phyloP scores from a whole-genome alignment of 2,113 vertebrate genomes.

The Hassar affinis region DNA sequence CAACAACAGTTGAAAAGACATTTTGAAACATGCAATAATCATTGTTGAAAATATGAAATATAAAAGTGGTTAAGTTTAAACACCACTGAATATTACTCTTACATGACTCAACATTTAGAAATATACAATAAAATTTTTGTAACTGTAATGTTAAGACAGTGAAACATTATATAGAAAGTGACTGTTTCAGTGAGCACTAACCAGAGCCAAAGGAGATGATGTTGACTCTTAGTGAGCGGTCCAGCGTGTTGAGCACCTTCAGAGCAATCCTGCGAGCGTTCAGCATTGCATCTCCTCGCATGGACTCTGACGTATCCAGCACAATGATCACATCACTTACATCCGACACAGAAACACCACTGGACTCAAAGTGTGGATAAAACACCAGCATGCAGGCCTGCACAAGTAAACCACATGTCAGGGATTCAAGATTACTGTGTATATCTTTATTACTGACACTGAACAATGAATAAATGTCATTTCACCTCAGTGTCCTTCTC shows the following conservation, averaged over 20 bases:
- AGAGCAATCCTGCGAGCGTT: constrained; percentile 74
- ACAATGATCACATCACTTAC: constrained; percentile 73
- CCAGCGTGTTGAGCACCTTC: constrained; percentile 62
- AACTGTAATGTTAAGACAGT: too few species aligned
- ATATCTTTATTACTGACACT: neutral
- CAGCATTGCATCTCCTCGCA: constrained; percentile 71
- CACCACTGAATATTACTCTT: neutral
- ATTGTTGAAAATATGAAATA: neutral
- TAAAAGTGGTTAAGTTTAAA: neutral
- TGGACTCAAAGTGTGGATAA: constrained; percentile 74
- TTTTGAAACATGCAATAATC: neutral
- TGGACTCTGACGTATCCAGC: constrained; percentile 81
- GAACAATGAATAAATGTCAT: constrained; percentile 7
- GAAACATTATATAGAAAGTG: neutral
- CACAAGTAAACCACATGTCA: neutral
- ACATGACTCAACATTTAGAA: neutral
- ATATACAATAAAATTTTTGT: too few species aligned
- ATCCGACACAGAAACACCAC: constrained; percentile 14
- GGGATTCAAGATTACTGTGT: neutral
- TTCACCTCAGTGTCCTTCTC: constrained; percentile 80
- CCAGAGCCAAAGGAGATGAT: constrained; percentile 78
- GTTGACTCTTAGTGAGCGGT: constrained; percentile 67
- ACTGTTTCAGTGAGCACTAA: constrained; percentile 51
- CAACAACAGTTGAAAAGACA: neutral
- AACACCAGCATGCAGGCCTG: constrained; percentile 89